A percentile compares a stretch with the other conserved stretches of the same genome.
These are phyloP conservation scores for Brachyhypopomus occidentalis DNA, from an alignment of 2,113 vertebrate genomes.

Conservation along the genomic window DNA sequence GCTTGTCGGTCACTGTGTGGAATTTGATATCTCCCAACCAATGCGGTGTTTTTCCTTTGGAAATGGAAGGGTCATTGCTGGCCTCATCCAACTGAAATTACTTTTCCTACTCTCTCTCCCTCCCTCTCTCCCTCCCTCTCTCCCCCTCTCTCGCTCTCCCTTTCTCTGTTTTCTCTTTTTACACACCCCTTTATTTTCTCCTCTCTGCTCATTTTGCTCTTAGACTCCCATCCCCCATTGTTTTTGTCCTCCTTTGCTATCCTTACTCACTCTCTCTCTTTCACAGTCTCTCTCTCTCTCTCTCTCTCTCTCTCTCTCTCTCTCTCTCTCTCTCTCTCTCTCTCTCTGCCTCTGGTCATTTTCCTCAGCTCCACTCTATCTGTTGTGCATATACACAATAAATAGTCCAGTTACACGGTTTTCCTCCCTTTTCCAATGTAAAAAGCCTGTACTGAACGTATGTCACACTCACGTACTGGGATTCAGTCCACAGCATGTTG, in stretches of 20 bases:
- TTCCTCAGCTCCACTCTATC: slow-evolving; percentile 8
- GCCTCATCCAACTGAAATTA: slow-evolving; percentile 27
- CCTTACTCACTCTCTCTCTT: slow-evolving; percentile 27
- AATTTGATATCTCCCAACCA: slow-evolving; percentile 5
- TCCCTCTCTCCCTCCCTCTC: background rate
- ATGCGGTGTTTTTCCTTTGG: slow-evolving; percentile 13
- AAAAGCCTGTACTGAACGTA: no score
- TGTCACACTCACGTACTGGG: no score
- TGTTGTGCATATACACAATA: background rate
- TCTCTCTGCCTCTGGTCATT: background rate
- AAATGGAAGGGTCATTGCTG: slow-evolving; percentile 31
- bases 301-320: slow-evolving; percentile 9
- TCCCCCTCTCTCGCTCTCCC: background rate
- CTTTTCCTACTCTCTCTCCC: slow-evolving; percentile 28
- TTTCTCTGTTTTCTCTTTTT: slow-evolving; percentile 5
- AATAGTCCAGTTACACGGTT: background rate
- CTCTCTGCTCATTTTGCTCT: slow-evolving; percentile 2
- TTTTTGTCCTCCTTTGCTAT: slow-evolving; percentile 20
- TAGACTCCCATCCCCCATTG: slow-evolving; percentile 15
- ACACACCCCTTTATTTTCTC: no score
- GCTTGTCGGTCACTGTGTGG: background rate
- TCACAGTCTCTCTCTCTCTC: background rate
- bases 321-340: slow-evolving; percentile 16
- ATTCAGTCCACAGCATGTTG: no score
- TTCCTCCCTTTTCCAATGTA: no score